A percentile compares a stretch with the other conserved stretches of the same genome.
These are phyloP conservation scores for Crotalus horridus DNA, from an alignment of 2,113 vertebrate species.

Conservation along the genomic window DNA sequence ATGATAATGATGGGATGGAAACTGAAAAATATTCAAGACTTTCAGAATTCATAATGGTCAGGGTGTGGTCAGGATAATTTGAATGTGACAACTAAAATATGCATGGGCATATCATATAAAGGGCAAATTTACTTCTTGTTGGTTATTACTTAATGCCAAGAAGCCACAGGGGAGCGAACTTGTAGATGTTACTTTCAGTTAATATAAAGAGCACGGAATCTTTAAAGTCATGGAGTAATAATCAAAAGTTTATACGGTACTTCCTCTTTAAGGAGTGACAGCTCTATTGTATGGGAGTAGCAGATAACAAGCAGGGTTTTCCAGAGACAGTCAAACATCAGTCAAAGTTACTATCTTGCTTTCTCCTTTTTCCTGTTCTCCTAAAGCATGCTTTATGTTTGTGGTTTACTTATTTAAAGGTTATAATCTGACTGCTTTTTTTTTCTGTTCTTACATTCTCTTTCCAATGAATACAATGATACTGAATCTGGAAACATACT, in stretches of 20 bases:
- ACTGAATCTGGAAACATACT: conserved; percentile 13
- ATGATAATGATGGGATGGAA: not conserved
- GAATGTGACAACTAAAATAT: not conserved
- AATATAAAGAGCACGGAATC: not conserved
- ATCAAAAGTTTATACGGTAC: too few relatives aligned
- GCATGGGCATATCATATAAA: not conserved
- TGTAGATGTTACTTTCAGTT: not conserved
- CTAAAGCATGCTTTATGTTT: not conserved
- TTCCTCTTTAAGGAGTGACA: not conserved
- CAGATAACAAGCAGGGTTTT: not conserved
- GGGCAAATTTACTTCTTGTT: not conserved
- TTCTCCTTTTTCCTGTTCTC: not conserved
- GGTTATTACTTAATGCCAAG: not conserved
- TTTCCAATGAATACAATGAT: not conserved
- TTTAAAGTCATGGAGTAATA: not conserved
- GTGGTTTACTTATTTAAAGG: not conserved
- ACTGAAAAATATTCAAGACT: not conserved
- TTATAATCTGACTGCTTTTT: not conserved
- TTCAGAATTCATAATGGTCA: not conserved
- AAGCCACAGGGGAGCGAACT: not conserved
- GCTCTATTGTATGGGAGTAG: not conserved
- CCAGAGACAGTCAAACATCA: not conserved
- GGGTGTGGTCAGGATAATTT: not conserved
- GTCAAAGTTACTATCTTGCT: not conserved
- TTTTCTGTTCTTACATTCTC: not conserved